Evolutionary conservation across 2,888 invertebrate species (phyloP), one percentile per base, ranked within the genome.

Genomic region (Sceliomorpha sp.): DNA sequence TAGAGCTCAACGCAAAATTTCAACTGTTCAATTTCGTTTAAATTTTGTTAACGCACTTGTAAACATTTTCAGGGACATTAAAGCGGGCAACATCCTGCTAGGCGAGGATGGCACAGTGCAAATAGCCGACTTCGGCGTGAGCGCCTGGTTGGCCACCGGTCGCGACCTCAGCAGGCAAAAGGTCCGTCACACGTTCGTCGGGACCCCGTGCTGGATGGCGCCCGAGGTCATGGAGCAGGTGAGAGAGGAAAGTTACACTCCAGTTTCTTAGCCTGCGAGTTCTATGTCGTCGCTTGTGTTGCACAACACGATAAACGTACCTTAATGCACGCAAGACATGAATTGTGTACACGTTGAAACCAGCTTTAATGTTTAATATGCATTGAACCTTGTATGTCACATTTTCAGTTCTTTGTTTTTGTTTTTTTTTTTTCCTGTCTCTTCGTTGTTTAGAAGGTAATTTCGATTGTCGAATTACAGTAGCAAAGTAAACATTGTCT

Each of bases 171-270:
- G 97, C 2, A 91, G 98, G 40, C 98, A 98, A 89, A 97, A 97
- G 90, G 96, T 98, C 13, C 91, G 99, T 31, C 98, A 99, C 88
- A 98, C 98, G 0, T 99, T 99, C 89, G 99, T 99, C 0, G 99
- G 99, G 7, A 99, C 99, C 0, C 98, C 98, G 0, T 99, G 98
- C 86, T 99, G 98, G 98, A 98, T 98, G 98, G 98, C 99, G 1
- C 99, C 99, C 0, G 99, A 99, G 91, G 99, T 99, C 73, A 99
- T 99, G 98, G 97, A 98, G 89, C 97, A 97, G 91, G 94, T 94
- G 88, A 89, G 89, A 86, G 82, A 86, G 83, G 85, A 88, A 88
- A 88, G 88, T 87, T 87, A 83, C 84, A 85, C 79, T 87, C 84
- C 86, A 83, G 80, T 83, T 87, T 87, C 86, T 85, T 85, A 84